Conservation (phyloP, 2,113 vertebrate genomes). For the Microcebus ravelobensis region DNA sequence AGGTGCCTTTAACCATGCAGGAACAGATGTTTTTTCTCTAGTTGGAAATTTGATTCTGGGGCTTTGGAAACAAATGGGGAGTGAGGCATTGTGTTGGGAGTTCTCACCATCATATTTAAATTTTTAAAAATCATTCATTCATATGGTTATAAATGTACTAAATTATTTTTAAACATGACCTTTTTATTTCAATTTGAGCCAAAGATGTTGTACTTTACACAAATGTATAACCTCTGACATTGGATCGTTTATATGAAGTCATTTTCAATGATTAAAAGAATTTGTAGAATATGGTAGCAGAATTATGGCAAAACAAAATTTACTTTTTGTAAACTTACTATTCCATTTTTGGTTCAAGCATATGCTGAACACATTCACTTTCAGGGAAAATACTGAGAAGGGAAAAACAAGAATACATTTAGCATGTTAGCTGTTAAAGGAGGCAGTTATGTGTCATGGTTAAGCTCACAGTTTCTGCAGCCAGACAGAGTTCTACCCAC, state of each 20-base stretch:
- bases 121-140: not conserved
- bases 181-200: not conserved
- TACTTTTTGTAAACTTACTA: not conserved
- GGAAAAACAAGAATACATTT: not conserved
- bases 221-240: not conserved
- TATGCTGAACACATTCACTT: not conserved
- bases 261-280: not conserved
- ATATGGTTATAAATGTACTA: not conserved
- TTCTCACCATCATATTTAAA: not conserved
- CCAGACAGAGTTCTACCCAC: not conserved
- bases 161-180: not conserved
- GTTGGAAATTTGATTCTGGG: not conserved
- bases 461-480: not conserved
- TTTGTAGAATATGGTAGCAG: not conserved
- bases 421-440: not conserved
- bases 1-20: not conserved
- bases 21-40: not conserved
- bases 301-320: not conserved
- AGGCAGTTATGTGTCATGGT: not conserved
- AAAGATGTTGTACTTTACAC: not conserved
- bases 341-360: not conserved
- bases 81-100: not conserved
- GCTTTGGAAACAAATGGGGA: not conserved
- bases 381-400: not conserved
- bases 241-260: constrained; percentile 6